Conservation (phyloP, 2,113 vertebrate genomes). For the Muntiacus reevesi region DNA sequence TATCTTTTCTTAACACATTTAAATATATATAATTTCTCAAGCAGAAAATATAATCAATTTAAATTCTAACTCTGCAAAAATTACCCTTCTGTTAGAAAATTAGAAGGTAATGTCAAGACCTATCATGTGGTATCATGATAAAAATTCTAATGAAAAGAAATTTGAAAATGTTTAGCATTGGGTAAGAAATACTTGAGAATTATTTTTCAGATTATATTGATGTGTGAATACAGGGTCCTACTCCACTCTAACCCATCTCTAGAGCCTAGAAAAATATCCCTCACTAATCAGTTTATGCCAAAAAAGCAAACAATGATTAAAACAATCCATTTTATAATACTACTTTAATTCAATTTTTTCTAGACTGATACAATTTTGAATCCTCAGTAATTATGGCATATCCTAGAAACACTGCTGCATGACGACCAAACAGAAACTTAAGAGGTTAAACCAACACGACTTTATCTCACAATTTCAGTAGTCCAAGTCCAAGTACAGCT, state of each 20-base stretch:
- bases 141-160: not conserved
- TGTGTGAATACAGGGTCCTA: not conserved
- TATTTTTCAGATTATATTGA: not conserved
- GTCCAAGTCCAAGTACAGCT: not conserved
- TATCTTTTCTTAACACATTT: not conserved
- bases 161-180: not conserved
- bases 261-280: not conserved
- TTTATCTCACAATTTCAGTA: not conserved
- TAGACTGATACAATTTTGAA: not conserved
- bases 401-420: not conserved
- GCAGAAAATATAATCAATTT: not conserved
- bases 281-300: not conserved
- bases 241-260: not conserved
- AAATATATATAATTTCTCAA: not conserved
- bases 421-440: not conserved
- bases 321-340: not conserved
- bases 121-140: not conserved
- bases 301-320: not conserved
- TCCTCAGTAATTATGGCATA: not conserved
- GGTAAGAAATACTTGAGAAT: not conserved
- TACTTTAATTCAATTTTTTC: not conserved
- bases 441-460: not conserved
- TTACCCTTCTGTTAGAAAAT: not conserved
- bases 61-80: not conserved
- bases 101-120: not conserved